Conservation (phyloP, 2,888 invertebrate genomes). For the Lamellibrachia columna region DNA sequence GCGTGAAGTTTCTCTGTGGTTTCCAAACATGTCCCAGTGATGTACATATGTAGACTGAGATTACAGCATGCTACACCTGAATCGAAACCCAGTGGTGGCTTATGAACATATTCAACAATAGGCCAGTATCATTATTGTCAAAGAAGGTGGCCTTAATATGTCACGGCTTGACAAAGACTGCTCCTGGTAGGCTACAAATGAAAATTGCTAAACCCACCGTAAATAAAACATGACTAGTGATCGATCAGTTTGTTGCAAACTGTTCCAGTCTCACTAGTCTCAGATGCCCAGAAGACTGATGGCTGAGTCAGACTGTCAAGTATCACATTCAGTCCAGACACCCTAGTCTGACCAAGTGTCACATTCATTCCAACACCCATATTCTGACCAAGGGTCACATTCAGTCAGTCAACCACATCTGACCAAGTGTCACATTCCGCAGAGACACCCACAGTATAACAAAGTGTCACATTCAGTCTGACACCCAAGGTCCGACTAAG, state of each 20-base stretch:
- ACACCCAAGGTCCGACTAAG: not conserved
- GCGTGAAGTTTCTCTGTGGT: not conserved
- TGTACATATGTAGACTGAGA: not conserved
- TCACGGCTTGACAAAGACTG: not conserved
- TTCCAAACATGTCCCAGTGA: not conserved
- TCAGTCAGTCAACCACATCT: no score
- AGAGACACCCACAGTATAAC: no score
- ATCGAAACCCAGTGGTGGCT: not conserved
- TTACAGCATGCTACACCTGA: not conserved
- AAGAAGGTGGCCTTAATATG: not conserved
- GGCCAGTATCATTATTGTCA: not conserved
- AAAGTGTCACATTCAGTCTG: no score
- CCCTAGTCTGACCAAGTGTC: not conserved
- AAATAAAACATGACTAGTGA: slow-evolving; percentile 3
- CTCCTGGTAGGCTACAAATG: not conserved
- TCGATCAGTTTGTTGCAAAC: not conserved
- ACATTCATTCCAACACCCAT: not conserved
- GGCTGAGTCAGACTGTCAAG: not conserved
- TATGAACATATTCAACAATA: not conserved
- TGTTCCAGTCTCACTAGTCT: not conserved
- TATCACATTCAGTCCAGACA: no score
- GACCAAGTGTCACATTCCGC: no score
- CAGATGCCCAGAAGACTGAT: not conserved
- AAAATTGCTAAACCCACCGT: not conserved
- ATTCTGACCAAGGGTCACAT: not conserved